Conservation (phyloP, 1,140 invertebrate genomes). For the Cardiocondyla obscurior region DNA sequence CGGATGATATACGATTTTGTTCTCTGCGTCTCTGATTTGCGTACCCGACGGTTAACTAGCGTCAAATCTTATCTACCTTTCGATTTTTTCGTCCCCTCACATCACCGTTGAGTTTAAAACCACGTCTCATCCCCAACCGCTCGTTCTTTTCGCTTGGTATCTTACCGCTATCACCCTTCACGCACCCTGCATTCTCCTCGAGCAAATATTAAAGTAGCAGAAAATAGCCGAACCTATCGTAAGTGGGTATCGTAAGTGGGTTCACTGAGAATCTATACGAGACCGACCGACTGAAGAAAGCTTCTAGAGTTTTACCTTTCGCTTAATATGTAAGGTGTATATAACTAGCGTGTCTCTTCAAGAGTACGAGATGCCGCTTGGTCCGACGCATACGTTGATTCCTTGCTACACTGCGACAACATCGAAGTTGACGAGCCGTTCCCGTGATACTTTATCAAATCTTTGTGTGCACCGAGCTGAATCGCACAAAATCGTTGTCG, state of each 20-base stretch:
- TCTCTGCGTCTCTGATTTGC: conserved; percentile 57
- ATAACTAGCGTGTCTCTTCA: neutral
- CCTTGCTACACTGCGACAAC: neutral
- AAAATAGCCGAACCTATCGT: neutral
- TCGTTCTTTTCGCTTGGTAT: conserved; percentile 45
- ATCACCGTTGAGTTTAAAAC: conserved; percentile 19
- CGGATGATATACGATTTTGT: conserved; percentile 52
- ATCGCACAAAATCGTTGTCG: conserved; percentile 49
- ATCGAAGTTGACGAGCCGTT: conserved; percentile 27
- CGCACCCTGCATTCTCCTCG: neutral
- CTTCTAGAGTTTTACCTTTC: conserved; percentile 30
- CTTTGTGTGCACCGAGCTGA: conserved; percentile 35
- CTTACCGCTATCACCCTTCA: conserved; percentile 24
- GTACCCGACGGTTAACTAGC: conserved; percentile 45
- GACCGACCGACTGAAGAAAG: conserved; percentile 43
- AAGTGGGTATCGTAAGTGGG: conserved; percentile 3
- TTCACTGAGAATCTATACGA: conserved; percentile 22
- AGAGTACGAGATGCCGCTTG: conserved; percentile 10
- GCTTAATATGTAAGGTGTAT: conserved; percentile 21
- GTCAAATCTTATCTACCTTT: conserved; percentile 6
- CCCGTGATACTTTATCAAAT: conserved; percentile 23
- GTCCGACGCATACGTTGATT: conserved; percentile 11
- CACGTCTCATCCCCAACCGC: conserved; percentile 31
- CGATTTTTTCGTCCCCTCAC: conserved; percentile 3
- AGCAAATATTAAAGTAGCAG: neutral